Evolutionary conservation across 2,113 vertebrate species (phyloP).

Genomic region (Trachemys scripta): DNA sequence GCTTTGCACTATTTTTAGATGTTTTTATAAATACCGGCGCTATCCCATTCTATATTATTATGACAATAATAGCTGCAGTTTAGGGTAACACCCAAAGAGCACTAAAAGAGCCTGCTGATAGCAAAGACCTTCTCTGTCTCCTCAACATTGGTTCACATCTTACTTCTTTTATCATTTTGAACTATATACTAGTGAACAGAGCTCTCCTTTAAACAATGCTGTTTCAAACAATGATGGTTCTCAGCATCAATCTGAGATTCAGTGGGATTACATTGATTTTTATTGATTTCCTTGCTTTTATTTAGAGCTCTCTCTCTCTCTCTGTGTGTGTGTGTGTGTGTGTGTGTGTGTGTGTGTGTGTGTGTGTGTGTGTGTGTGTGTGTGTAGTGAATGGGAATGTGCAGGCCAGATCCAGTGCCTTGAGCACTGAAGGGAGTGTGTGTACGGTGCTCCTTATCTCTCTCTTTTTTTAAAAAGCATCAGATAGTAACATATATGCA

Average conservation of each 20-base stretch:
- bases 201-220: not conserved
- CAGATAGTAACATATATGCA: rapidly evolving
- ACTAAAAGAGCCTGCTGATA: rapidly evolving
- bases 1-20: not conserved
- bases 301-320: not conserved
- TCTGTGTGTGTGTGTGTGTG: not conserved
- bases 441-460: not conserved
- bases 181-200: not conserved
- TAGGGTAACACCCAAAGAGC: not conserved
- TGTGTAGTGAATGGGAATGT: not conserved
- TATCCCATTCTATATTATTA: not conserved
- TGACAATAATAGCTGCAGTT: not conserved
- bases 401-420: not conserved
- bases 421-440: not conserved
- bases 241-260: rapidly evolving
- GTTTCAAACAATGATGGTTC: not conserved
- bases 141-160: not conserved
- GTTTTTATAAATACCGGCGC: not conserved
- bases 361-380: not conserved
- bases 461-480: not conserved
- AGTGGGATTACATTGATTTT: not conserved
- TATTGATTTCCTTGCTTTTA: not conserved
- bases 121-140: not conserved
- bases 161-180: not conserved
- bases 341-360: too few relatives aligned